phyloP scores from a whole-genome alignment of 2,888 invertebrate genomes.

The Macrophya alboannulata region DNA sequence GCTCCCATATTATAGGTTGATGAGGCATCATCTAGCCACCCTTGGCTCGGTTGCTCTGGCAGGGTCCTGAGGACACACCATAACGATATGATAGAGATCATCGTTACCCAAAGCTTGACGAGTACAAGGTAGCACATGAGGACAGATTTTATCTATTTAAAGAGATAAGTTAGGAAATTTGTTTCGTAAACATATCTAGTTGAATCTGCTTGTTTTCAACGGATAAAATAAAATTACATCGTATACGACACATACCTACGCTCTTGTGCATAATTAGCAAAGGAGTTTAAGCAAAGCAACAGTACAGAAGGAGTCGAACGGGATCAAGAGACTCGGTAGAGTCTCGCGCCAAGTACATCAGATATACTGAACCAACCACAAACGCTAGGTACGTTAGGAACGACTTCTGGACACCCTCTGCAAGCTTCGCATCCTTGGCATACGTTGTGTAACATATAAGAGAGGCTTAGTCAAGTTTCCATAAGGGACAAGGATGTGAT shows the following conservation, averaged over 20 bases:
- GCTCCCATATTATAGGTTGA: neutral
- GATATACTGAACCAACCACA: neutral
- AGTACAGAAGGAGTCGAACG: too few relatives aligned
- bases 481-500: neutral
- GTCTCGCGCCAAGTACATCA: too few relatives aligned
- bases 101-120: neutral
- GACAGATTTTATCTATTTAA: constrained; percentile 7
- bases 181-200: neutral
- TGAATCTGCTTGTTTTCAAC: neutral
- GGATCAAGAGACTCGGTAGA: too few relatives aligned
- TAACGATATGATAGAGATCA: constrained; percentile 21
- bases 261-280: neutral
- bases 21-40: neutral
- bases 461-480: neutral
- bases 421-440: neutral
- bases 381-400: neutral
- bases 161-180: neutral
- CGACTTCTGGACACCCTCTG: neutral
- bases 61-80: neutral
- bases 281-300: neutral
- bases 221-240: neutral
- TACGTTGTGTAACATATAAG: neutral
- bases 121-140: neutral
- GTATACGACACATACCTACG: neutral
- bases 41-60: neutral